Conservation (phyloP, 2,888 invertebrate genomes). For the Xestia c-nigrum region DNA sequence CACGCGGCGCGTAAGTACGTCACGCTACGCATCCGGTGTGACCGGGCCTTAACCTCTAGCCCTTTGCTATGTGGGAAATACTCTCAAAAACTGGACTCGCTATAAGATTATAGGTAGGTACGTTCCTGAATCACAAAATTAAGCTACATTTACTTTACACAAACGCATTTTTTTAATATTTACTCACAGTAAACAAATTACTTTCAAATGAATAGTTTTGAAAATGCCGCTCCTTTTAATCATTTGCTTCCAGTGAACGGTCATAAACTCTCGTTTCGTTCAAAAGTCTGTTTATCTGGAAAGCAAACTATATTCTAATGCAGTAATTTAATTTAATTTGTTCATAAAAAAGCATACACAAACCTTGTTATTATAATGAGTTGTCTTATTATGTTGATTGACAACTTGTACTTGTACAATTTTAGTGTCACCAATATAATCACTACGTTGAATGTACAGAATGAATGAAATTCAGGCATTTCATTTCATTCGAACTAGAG, state of each 20-base stretch:
- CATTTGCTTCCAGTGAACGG: conserved; percentile 12
- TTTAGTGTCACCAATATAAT: too few relatives aligned
- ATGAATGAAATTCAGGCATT: neutral
- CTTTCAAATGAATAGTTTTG: conserved; percentile 30
- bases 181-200: conserved; percentile 50
- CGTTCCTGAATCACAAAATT: neutral
- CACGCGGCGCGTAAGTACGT: too few relatives aligned
- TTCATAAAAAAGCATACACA: neutral
- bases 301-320: neutral
- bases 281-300: neutral
- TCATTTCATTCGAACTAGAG: neutral
- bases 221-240: conserved; percentile 40
- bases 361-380: conserved; percentile 8
- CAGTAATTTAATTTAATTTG: neutral
- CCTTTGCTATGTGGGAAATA: neutral
- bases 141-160: neutral
- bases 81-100: neutral
- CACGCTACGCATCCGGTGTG: too few relatives aligned
- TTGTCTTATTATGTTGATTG: neutral
- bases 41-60: too few relatives aligned
- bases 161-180: neutral
- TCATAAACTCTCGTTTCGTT: neutral
- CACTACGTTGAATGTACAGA: too few relatives aligned
- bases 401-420: too few relatives aligned
- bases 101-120: neutral